Conservation (phyloP, 2,888 invertebrate species). For the Tachystola acroxantha region DNA sequence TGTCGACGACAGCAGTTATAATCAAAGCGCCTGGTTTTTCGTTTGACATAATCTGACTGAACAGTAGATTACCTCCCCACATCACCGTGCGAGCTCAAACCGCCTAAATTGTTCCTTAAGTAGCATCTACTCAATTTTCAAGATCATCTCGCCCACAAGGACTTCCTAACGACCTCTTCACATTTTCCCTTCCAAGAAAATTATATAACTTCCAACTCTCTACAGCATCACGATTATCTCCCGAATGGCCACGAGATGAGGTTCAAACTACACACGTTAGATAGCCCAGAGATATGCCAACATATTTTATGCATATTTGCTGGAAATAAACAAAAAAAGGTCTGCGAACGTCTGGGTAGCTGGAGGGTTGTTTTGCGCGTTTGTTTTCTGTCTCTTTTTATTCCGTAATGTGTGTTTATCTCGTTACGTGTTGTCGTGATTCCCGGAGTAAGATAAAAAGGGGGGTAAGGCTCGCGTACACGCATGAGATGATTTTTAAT, state of each 20-base stretch:
- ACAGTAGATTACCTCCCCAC: neutral
- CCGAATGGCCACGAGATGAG: constrained; percentile 3
- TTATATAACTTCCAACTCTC: constrained; percentile 3
- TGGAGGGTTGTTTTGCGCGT: constrained; percentile 9
- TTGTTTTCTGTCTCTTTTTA: constrained; percentile 10
- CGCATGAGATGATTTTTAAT: constrained; percentile 30
- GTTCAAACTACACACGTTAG: constrained; percentile 11
- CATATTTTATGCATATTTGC: constrained; percentile 19
- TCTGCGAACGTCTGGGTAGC: constrained; percentile 12
- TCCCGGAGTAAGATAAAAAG: constrained; percentile 20
- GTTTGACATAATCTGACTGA: too few relatives aligned
- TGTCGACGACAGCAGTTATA: too few relatives aligned
- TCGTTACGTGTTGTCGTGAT: constrained; percentile 33
- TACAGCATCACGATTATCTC: constrained; percentile 7
- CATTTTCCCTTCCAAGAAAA: constrained; percentile 3
- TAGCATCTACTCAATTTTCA: constrained; percentile 2
- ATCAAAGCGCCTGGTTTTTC: too few relatives aligned
- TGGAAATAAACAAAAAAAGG: constrained; percentile 20
- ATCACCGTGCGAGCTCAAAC: neutral
- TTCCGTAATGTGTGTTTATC: constrained; percentile 36
- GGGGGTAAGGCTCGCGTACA: constrained; percentile 12
- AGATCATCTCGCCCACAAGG: constrained; percentile 1
- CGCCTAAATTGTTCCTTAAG: constrained; percentile 1
- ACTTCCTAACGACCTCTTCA: constrained; percentile 1
- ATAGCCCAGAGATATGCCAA: constrained; percentile 14